Evolutionary conservation across 2,113 vertebrate genomes (phyloP).

Genomic region (Pantherophis guttatus): DNA sequence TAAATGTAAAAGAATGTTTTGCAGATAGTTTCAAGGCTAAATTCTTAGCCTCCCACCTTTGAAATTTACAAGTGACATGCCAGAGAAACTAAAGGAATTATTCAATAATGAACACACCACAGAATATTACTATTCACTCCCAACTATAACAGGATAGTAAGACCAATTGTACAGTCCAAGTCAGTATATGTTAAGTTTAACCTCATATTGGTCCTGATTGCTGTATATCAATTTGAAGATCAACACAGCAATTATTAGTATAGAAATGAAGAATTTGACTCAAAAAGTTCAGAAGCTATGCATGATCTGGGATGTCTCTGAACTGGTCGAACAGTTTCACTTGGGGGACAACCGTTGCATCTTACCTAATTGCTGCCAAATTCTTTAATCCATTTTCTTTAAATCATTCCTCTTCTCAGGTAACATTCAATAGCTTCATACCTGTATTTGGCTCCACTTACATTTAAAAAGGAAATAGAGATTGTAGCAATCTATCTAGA

Average conservation of each 20-base stretch:
- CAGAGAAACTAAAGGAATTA: background rate
- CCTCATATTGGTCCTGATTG: background rate
- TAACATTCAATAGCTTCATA: too few relatives aligned
- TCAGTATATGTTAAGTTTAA: background rate
- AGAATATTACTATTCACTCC: background rate
- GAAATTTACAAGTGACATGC: background rate
- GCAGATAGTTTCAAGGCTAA: background rate
- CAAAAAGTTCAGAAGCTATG: background rate
- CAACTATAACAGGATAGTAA: background rate
- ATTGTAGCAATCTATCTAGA: background rate
- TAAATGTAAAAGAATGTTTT: background rate
- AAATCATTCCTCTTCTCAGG: background rate
- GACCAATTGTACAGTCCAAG: background rate
- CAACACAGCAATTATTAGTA: background rate
- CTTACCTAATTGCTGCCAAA: too few relatives aligned
- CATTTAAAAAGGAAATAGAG: background rate
- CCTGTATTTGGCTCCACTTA: background rate
- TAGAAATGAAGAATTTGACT: background rate
- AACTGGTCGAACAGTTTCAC: background rate
- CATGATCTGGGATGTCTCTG: background rate
- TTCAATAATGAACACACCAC: background rate
- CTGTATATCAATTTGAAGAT: background rate
- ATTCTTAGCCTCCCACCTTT: background rate
- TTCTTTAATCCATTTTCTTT: background rate
- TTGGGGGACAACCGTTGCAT: too few relatives aligned